Evolutionary conservation across 2,888 invertebrate genomes (phyloP).

Genomic region (Lasioglossum malachurum): DNA sequence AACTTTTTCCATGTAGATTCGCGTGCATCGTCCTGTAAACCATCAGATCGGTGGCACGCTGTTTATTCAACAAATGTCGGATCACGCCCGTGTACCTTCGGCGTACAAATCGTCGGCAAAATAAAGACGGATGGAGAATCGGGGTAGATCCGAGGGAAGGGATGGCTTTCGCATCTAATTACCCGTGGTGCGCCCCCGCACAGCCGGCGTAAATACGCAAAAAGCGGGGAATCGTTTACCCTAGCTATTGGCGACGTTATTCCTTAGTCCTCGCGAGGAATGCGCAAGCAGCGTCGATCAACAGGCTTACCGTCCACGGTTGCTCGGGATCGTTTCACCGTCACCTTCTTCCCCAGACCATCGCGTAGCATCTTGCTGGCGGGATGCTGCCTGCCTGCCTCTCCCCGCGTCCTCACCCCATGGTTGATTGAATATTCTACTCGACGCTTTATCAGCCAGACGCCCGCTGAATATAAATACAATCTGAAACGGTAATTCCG

Average conservation of each 20-base stretch:
- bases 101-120: conserved; percentile 10
- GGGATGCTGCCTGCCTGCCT: conserved; percentile 16
- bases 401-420: conserved; percentile 31
- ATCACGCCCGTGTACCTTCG: neutral
- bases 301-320: conserved; percentile 72
- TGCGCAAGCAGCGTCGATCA: conserved; percentile 77
- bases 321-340: conserved; percentile 63
- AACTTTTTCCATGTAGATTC: too few species aligned
- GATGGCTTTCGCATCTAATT: conserved; percentile 59
- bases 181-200: conserved; percentile 33
- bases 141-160: conserved; percentile 32
- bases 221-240: conserved; percentile 68
- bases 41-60: neutral
- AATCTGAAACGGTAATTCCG: conserved; percentile 61
- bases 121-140: conserved; percentile 31
- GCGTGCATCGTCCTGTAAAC: neutral
- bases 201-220: conserved; percentile 39
- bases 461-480: conserved; percentile 81
- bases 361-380: conserved; percentile 46
- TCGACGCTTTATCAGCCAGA: conserved; percentile 80
- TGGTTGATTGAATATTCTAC: conserved; percentile 82
- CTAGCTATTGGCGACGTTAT: conserved; percentile 64
- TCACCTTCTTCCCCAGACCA: conserved; percentile 49
- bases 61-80: neutral
- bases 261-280: conserved; percentile 65